Percentiles rank a stretch among this genome's conserved stretches.
Conservation (phyloP, 1,140 invertebrate genomes). For the Stegodyphus dumicola region DNA sequence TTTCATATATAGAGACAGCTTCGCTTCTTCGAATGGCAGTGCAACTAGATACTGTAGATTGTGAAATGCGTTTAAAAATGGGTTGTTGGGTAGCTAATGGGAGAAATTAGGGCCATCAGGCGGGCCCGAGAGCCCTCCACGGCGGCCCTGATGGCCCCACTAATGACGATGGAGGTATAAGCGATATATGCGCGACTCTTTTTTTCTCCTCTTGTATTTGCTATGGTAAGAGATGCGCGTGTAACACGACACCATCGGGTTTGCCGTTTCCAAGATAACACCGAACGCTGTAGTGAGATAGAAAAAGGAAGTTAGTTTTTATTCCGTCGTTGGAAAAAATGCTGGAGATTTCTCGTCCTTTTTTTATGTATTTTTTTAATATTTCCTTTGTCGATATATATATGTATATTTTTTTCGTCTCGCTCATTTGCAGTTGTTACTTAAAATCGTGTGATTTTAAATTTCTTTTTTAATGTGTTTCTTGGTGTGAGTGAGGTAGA, state of each 20-base stretch:
- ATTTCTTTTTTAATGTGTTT: no score
- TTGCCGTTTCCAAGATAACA: constrained; percentile 12
- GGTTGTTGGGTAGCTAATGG: constrained; percentile 51
- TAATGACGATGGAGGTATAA: constrained; percentile 32
- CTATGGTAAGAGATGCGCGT: background rate
- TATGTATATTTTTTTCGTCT: no score
- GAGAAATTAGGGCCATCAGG: constrained; percentile 52
- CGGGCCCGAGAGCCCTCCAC: constrained; percentile 32
- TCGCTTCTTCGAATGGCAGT: constrained; percentile 8
- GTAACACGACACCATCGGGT: background rate
- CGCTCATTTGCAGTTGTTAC: no score
- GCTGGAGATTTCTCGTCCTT: no score
- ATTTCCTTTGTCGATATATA: no score
- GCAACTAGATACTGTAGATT: constrained; percentile 40
- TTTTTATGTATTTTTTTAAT: no score
- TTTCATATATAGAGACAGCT: constrained; percentile 18
- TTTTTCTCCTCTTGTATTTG: background rate
- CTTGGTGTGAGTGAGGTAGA: no score
- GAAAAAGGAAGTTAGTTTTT: constrained; percentile 42
- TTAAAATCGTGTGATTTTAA: no score
- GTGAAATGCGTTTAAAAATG: constrained; percentile 42
- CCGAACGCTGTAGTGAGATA: constrained; percentile 4
- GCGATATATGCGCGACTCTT: constrained; percentile 17
- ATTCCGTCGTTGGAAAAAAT: background rate
- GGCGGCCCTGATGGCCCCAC: constrained; percentile 43